Evolutionary conservation across 1,140 invertebrate genomes (phyloP), one percentile per base, ranked within the genome.

Genomic region (Drosophila nigrodunni): DNA sequence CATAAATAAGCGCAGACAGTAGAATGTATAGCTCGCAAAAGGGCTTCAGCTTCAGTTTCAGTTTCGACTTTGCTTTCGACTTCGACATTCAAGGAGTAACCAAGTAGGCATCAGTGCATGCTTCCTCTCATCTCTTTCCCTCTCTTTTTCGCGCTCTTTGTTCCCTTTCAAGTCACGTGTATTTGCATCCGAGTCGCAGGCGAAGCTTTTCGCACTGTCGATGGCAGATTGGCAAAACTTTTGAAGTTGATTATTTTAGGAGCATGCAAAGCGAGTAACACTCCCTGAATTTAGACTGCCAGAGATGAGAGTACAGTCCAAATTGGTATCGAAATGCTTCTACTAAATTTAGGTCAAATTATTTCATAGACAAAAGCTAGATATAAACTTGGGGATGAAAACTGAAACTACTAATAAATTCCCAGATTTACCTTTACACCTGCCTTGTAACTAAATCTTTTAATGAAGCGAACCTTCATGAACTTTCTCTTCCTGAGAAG

Each of bases 1-100:
- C 82, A 90, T 90, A 90, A 90, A 90, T 90, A 88, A 90, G 74
- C 74, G 66, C 52, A 78, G 88, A 87, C 88, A 91, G 88, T 88
- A 87, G 78, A 90, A 83, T 90, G 80, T 77, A 74, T 71, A 74
- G 68, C 77, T 66, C 59, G 49, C 54, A 50, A 62, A 72, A 81
- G 71, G 74, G 77, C 64, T 71, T 75, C 55, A 50, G 47, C 41
- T 50, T 54, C 7, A 21, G 35, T 13, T 18, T 47, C 35, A 58
- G 34, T n/a, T 37, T 37, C 10, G 30, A 57, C 65, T 70, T 50
- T 21, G 47, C n/a, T 37, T 62, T 91, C 25, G 25, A 30, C 3
- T 30, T 30, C 25, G 82, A 88, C 82, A 91, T 72, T 74, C 80
- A 30, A 37, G 43, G 66, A 74, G 72, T 70, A 74, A 69, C 67